Evolutionary conservation across 2,888 invertebrate genomes (phyloP).

Genomic region (Epistrophella euchroma): DNA sequence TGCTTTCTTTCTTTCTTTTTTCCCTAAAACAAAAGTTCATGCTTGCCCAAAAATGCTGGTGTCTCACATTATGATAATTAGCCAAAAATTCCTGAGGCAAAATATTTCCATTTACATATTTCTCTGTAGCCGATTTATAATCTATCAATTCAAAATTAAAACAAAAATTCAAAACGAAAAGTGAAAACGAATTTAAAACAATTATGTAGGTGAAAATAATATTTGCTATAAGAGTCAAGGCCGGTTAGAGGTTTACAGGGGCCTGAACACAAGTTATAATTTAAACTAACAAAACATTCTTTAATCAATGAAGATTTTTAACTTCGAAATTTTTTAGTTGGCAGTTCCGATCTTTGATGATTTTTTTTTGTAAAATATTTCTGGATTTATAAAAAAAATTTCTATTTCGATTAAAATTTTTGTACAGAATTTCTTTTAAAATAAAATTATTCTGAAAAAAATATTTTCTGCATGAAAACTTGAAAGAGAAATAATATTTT

Average conservation of each 20-base stretch:
- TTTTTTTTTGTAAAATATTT: too few species aligned
- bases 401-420: too few species aligned
- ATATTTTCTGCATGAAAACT: too few species aligned
- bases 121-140: neutral
- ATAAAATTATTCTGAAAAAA: too few species aligned
- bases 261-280: neutral
- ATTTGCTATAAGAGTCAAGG: neutral
- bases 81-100: neutral
- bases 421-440: too few species aligned
- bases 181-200: slow-evolving; percentile 30
- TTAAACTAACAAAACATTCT: too few species aligned
- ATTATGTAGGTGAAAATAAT: neutral
- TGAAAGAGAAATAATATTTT: too few species aligned
- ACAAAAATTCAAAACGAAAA: slow-evolving; percentile 22
- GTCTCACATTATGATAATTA: slow-evolving; percentile 7
- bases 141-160: slow-evolving; percentile 1
- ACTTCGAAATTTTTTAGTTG: too few species aligned
- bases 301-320: too few species aligned
- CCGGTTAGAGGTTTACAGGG: neutral
- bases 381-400: too few species aligned
- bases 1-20: neutral
- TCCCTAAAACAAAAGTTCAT: neutral
- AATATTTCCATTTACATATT: slow-evolving; percentile 18
- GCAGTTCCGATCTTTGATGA: too few species aligned
- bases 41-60: neutral